Evolutionary conservation across 35 echinoderm and acorn worm genomes (phyloP).

Genomic region (Anneissia japonica): DNA sequence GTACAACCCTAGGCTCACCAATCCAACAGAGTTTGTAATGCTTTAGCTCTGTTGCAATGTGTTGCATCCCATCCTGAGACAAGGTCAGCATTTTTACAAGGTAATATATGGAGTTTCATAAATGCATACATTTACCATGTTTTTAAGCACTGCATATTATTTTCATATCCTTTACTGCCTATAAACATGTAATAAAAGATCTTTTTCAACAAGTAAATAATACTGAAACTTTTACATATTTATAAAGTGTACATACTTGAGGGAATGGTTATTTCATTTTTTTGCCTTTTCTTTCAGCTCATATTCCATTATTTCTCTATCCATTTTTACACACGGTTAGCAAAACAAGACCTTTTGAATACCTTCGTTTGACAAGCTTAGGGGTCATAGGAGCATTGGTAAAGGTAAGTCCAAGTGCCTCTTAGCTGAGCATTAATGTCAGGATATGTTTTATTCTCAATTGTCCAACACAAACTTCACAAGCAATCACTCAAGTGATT

Average conservation of each 20-base stretch:
- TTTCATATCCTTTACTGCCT: too few relatives aligned
- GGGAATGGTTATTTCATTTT: too few relatives aligned
- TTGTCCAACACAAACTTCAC: too few relatives aligned
- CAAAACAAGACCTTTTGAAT: slow-evolving; percentile 92
- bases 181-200: too few relatives aligned
- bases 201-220: neutral
- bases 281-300: slow-evolving; percentile 62
- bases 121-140: too few relatives aligned
- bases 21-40: slow-evolving; percentile 98
- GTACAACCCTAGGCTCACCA: slow-evolving; percentile 96
- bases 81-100: slow-evolving; percentile 95
- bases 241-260: neutral
- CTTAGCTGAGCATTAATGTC: neutral
- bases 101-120: too few relatives aligned
- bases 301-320: slow-evolving; percentile 89
- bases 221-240: neutral
- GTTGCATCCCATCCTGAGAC: slow-evolving; percentile 98
- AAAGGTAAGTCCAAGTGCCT: slow-evolving; percentile 49
- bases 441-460: too few relatives aligned
- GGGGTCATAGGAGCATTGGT: slow-evolving; percentile 96
- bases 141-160: too few relatives aligned
- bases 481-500: too few relatives aligned
- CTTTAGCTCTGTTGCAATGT: slow-evolving; percentile 91
- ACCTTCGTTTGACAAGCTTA: slow-evolving; percentile 78
- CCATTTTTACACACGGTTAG: slow-evolving; percentile 96